Evolutionary conservation across 2,797 vertebrate genomes (phyloP), one percentile per base, ranked within the genome.

Genomic region (Leucoraja ocellata): DNA sequence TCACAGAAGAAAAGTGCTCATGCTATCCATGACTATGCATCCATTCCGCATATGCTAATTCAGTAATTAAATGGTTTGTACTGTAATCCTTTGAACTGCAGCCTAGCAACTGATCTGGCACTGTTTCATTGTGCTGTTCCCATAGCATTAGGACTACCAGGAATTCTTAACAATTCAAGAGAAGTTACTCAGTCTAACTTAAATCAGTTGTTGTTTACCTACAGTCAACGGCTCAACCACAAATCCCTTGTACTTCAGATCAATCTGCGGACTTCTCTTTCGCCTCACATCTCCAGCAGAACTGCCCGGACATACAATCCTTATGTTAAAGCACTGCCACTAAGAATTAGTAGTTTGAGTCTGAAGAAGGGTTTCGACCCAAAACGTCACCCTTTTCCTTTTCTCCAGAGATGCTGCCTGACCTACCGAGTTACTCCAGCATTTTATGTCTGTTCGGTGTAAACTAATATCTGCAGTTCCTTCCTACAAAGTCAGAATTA

Each of bases 131-230:
- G 61, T 68, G 36, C 84, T 88, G 84, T 88, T 88, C n/a, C 84
- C 84, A 36, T 65, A 18, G n/a, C 84, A 68, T 21, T 36, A 88
- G 84, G 84, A 68, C n/a, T 36, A 91, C 1, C 68, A 91, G 90
- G 90, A 74, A 91, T 91, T 74, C 90, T 91, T 36, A 6, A 74
- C 36, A 91, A 74, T 91, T 39, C 65, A 74, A 74, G 36, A 39
- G 32, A 10, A 73, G 25, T 46, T 68, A 46, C 36, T 73, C 36
- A 36, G 5, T 71, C 88, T 73, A 73, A 71, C 68, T 36, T 25
- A 32, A 74, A 91, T 54, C 84, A 88, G 39, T 63, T 36, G 63
- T 36, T 88, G 61, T 88, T 68, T 88, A 88, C n/a, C 61, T 88
- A 63, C 63, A 32, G 61, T 36, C 61, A 36, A 88, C 84, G 68